Evolutionary conservation across 2,888 invertebrate genomes (phyloP).

Genomic region (Gonocerus acuteangulatus): DNA sequence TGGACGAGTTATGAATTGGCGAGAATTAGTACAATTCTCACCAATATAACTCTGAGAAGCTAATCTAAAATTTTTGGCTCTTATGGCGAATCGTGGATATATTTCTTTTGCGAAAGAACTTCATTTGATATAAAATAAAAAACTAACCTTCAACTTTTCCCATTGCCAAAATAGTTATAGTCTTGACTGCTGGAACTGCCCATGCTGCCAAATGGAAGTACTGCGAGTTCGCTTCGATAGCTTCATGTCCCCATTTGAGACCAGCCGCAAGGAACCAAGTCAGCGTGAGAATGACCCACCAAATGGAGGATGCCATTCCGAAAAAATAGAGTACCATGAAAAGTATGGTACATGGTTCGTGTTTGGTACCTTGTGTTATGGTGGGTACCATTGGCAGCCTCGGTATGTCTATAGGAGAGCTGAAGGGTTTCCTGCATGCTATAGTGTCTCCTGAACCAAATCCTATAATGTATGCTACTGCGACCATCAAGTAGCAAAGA

Average conservation of each 20-base stretch:
- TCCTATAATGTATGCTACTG: slow-evolving; percentile 82
- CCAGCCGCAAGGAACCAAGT: slow-evolving; percentile 97
- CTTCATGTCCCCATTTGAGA: slow-evolving; percentile 96
- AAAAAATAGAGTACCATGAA: slow-evolving; percentile 96
- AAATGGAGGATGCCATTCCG: slow-evolving; percentile 91
- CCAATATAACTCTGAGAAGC: too few species aligned
- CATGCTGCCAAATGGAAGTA: slow-evolving; percentile 97
- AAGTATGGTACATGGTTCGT: slow-evolving; percentile 80
- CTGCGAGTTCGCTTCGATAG: slow-evolving; percentile 93
- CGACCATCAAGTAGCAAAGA: slow-evolving; percentile 91
- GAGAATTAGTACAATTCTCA: too few species aligned
- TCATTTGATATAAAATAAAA: too few species aligned
- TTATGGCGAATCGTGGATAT: too few species aligned
- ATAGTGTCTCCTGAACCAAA: slow-evolving; percentile 74
- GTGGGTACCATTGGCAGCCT: slow-evolving; percentile 69
- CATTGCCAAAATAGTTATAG: slow-evolving; percentile 89
- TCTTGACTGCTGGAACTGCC: slow-evolving; percentile 93
- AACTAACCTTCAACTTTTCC: slow-evolving; percentile 86
- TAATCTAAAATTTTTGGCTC: too few species aligned
- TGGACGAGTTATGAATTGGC: too few species aligned
- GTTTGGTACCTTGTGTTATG: slow-evolving; percentile 79
- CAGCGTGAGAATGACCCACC: slow-evolving; percentile 94
- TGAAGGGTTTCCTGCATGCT: slow-evolving; percentile 72
- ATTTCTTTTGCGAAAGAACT: too few species aligned
- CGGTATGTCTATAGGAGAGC: slow-evolving; percentile 58